phyloP scores from a whole-genome alignment of 2,888 invertebrate species.

The Meghimatium bilineatum region DNA sequence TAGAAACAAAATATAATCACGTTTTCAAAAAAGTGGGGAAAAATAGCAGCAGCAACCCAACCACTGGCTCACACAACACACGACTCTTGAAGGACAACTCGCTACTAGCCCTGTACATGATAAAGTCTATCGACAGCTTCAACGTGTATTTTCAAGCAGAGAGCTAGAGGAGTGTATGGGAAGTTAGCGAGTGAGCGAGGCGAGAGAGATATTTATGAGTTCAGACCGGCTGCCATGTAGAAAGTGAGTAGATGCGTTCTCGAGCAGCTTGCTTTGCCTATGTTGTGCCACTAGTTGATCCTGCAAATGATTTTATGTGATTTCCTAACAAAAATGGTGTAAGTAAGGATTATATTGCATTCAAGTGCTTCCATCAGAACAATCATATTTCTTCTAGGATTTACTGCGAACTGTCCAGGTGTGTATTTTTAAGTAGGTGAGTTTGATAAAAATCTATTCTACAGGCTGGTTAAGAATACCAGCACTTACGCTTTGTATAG shows the following conservation, averaged over 20 bases:
- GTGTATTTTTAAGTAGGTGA: not conserved
- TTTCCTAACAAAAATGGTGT: not conserved
- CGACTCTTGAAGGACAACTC: not conserved
- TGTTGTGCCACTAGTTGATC: not conserved
- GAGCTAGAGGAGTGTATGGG: not conserved
- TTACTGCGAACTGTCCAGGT: not conserved
- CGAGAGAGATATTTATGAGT: not conserved
- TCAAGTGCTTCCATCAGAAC: not conserved
- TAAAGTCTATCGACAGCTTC: not conserved
- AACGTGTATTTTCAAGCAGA: not conserved
- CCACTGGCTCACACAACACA: slow-evolving; percentile 16
- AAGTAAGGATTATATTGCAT: not conserved
- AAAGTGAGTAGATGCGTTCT: not conserved
- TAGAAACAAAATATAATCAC: not conserved
- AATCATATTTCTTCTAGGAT: not conserved
- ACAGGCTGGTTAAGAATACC: not conserved
- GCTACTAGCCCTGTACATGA: not conserved
- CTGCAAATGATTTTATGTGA: not conserved
- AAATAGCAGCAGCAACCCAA: slow-evolving; percentile 4
- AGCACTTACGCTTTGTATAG: not conserved
- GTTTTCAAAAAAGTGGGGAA: not conserved
- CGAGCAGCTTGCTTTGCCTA: not conserved
- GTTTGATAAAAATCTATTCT: not conserved
- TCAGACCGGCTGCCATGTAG: not conserved
- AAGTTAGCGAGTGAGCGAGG: not conserved